phyloP scores from a whole-genome alignment of 2,888 invertebrate species.

The Celastrina argiolus region DNA sequence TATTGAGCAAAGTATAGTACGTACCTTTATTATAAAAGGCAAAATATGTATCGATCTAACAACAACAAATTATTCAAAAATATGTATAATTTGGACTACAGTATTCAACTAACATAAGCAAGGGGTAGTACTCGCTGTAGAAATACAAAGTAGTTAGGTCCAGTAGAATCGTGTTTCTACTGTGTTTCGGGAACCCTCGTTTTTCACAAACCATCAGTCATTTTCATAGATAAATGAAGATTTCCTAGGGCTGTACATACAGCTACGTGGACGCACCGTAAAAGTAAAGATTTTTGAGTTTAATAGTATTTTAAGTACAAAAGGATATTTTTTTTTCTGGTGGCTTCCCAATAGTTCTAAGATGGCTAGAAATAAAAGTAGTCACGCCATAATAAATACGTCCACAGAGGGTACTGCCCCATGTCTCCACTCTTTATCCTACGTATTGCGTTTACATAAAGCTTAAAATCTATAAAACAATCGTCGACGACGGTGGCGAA shows the following conservation, averaged over 20 bases:
- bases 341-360: too few species aligned
- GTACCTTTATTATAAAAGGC: slow-evolving; percentile 21
- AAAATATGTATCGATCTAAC: slow-evolving; percentile 11
- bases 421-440: background rate
- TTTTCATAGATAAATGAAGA: too few species aligned
- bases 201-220: too few species aligned
- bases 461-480: slow-evolving; percentile 21
- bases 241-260: too few species aligned
- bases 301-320: too few species aligned
- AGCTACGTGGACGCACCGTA: too few species aligned
- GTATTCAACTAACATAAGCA: background rate
- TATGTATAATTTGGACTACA: slow-evolving; percentile 15
- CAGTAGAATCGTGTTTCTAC: too few species aligned
- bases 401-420: background rate
- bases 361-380: too few species aligned
- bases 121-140: background rate
- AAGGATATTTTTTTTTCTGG: too few species aligned
- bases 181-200: too few species aligned
- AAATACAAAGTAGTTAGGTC: background rate
- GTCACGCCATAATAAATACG: too few species aligned
- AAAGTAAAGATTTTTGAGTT: too few species aligned
- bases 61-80: slow-evolving; percentile 20
- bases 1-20: slow-evolving; percentile 15
- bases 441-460: slow-evolving; percentile 21
- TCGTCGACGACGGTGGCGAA: slow-evolving; percentile 12